These are phyloP conservation scores for Drosophila kohkoa DNA, from an alignment of 1,140 invertebrate genomes.

Conservation along the genomic window DNA sequence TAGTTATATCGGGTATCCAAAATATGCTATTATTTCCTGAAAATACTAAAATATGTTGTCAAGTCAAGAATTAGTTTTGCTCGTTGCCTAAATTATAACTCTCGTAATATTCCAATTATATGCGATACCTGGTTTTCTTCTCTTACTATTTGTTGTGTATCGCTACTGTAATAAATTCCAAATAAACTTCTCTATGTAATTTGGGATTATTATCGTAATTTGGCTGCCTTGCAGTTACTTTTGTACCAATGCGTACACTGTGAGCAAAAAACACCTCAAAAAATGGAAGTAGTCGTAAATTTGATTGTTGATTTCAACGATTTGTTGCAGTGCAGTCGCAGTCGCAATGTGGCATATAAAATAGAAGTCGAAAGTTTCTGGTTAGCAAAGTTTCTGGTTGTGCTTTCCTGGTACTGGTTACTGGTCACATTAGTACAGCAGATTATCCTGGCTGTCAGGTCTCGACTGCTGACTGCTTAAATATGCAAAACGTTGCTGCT, in stretches of 20 bases:
- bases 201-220: slow-evolving; percentile 6
- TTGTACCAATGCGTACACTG: not conserved
- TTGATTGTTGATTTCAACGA: not conserved
- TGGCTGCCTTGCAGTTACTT: slow-evolving; percentile 1
- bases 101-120: not conserved
- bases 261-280: not conserved
- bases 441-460: slow-evolving; percentile 70
- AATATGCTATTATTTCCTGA: too few species aligned
- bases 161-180: not conserved
- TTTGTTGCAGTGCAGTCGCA: slow-evolving; percentile 32
- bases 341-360: slow-evolving; percentile 34
- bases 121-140: not conserved
- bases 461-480: slow-evolving; percentile 62
- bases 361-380: slow-evolving; percentile 36
- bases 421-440: slow-evolving; percentile 77
- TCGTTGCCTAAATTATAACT: not conserved
- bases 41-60: too few species aligned
- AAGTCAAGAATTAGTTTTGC: not conserved
- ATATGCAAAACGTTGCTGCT: slow-evolving; percentile 76
- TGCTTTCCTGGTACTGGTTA: slow-evolving; percentile 17
- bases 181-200: not conserved
- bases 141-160: not conserved
- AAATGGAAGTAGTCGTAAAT: not conserved
- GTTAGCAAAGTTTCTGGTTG: slow-evolving; percentile 18
- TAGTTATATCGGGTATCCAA: too few species aligned